These are phyloP conservation scores for Bolborhynchus lineola DNA, from an alignment of 2,113 vertebrate species.

Conservation along the genomic window DNA sequence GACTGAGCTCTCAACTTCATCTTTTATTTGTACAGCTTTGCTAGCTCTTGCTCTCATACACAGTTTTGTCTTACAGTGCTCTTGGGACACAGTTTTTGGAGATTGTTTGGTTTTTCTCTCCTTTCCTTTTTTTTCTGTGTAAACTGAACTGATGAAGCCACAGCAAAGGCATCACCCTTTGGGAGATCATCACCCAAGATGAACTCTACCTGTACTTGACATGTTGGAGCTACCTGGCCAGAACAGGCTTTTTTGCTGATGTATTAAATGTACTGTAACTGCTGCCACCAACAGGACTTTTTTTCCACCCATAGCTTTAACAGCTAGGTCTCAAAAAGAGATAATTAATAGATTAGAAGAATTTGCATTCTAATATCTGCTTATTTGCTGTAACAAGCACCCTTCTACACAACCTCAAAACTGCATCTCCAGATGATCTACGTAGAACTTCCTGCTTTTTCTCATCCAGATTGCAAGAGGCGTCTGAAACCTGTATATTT, in stretches of 20 bases:
- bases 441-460: not conserved
- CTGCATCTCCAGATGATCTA: not conserved
- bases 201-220: not conserved
- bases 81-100: not conserved
- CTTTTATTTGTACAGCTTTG: not conserved
- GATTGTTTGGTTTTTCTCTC: fast-evolving
- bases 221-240: not conserved
- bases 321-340: not conserved
- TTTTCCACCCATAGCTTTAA: not conserved
- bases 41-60: not conserved
- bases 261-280: not conserved
- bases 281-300: conserved; percentile 60
- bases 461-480: not conserved
- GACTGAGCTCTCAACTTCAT: not conserved
- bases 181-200: not conserved
- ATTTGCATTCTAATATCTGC: not conserved
- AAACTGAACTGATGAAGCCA: not conserved
- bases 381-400: not conserved
- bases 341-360: not conserved
- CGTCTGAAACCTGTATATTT: not conserved
- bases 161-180: not conserved
- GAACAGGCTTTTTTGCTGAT: not conserved
- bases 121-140: not conserved
- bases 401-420: not conserved
- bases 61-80: not conserved